Conservation (phyloP, 2,888 invertebrate species). For the Ferdinandea cuprea region DNA sequence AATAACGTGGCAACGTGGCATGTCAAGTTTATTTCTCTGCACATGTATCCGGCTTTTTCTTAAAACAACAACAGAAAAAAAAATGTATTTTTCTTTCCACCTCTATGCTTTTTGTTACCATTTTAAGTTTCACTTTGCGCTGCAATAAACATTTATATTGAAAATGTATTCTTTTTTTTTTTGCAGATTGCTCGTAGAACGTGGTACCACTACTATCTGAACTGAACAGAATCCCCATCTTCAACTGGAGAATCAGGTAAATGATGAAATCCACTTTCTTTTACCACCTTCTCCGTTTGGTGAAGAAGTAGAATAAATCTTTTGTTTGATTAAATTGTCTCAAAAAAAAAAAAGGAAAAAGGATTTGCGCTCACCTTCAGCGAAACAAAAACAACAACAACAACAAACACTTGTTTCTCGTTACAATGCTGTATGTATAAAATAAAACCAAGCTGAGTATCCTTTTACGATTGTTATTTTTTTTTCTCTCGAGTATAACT, state of each 20-base stretch:
- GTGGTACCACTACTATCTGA: too few relatives aligned
- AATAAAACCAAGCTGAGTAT: constrained; percentile 2
- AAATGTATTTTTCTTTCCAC: not conserved
- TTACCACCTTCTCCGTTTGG: not conserved
- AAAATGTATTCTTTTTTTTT: constrained; percentile 22
- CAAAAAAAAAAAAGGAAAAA: constrained; percentile 1
- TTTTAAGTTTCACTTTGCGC: constrained; percentile 3
- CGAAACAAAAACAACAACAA: too few relatives aligned
- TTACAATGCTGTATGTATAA: constrained; percentile 14
- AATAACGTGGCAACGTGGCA: constrained; percentile 26
- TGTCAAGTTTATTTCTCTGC: constrained; percentile 17
- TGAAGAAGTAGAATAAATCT: constrained; percentile 18
- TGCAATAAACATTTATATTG: constrained; percentile 24
- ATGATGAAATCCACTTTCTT: constrained; percentile 32
- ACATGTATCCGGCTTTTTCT: constrained; percentile 23
- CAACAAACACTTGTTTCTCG: constrained; percentile 9
- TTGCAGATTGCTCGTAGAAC: constrained; percentile 26
- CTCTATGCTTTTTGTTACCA: not conserved
- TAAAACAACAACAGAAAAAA: not conserved
- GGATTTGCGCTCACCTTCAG: constrained; percentile 16
- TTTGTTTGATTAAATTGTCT: constrained; percentile 58
- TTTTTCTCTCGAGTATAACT: constrained; percentile 19
- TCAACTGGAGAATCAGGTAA: constrained; percentile 63
- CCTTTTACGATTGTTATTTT: constrained; percentile 12
- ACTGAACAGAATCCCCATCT: constrained; percentile 29